Evolutionary conservation across 2,888 invertebrate species (phyloP), one percentile per base, ranked within the genome.

Genomic region (Odiellus spinosus): DNA sequence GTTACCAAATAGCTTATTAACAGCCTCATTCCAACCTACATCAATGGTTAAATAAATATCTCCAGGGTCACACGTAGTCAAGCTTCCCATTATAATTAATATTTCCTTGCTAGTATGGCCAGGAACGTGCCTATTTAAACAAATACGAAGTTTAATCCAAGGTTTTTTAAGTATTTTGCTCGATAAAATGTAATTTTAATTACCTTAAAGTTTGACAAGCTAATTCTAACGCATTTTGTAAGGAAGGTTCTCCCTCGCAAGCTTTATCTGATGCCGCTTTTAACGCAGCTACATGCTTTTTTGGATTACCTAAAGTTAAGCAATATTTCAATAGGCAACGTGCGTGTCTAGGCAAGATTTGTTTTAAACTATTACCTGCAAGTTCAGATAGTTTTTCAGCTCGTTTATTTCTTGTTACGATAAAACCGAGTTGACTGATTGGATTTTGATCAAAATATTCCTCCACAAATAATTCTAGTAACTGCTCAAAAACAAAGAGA

Each of bases 371-470:
- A 64, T 83, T 84, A 58, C 95, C 95, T 51, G 86, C 82, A 34
- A 98, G 70, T 55, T 93, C 90, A 40, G 84, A 82, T 3, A 93
- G 68, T 68, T 82, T 87, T 62, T 96, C 95, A 1, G 93, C 90
- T 56, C 90, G 73, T 67, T 96, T 96, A 63, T 91, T 91, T 60
- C 82, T 81, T 61, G 91, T 82, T 10, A 79, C 72, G 53, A 98
- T 82, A 34, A 98, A 71, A 19, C 96, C 96, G 54, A 99, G 70
- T 67, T 99, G 98, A 63, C 95, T 93, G 45, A 98, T 83, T 10
- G 98, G 98, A 68, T 98, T 99, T 66, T 95, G 91, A 67, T 96
- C 95, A 67, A 96, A 95, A 64, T 86, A 98, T 64, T 95, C 93
- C 58, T 91, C 86, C 49, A 98, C 78, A 66, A 96, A 99, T 54